phyloP scores from a whole-genome alignment of 2,113 vertebrate species.

The Zosterops hypoxanthus region DNA sequence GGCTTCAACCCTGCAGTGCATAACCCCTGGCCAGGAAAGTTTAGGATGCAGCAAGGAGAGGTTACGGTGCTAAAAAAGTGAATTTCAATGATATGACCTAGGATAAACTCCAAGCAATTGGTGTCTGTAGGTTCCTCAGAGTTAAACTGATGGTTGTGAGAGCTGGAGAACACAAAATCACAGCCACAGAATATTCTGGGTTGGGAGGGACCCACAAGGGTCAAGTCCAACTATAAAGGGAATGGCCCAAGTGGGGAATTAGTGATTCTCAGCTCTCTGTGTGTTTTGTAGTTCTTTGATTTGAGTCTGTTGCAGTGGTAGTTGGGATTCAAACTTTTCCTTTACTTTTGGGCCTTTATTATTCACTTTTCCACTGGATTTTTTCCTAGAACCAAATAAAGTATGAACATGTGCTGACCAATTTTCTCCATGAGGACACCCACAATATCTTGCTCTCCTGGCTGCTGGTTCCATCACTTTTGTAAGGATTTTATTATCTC shows the following conservation, averaged over 20 bases:
- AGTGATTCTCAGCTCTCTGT: not conserved
- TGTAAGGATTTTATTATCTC: not conserved
- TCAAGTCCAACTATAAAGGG: not conserved
- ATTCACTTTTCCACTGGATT: not conserved
- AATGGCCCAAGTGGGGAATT: not conserved
- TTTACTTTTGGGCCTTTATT: not conserved
- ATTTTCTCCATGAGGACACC: not conserved
- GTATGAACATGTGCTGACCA: not conserved
- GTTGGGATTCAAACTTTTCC: not conserved
- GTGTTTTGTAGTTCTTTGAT: not conserved
- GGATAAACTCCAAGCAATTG: not conserved
- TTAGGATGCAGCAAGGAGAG: not conserved
- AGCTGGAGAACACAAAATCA: not conserved
- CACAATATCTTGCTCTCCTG: not conserved
- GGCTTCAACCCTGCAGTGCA: not conserved
- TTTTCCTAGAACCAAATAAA: not conserved
- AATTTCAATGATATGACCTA: not conserved
- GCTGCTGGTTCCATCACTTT: not conserved
- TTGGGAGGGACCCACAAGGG: not conserved
- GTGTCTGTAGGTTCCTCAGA: not conserved
- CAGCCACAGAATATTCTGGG: not conserved
- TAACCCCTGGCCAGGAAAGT: not conserved
- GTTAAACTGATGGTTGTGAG: not conserved
- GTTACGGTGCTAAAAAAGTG: not conserved
- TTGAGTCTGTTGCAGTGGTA: not conserved